Evolutionary conservation across 30 jellyfish, hydroid and myxozoan genomes (phyloP), one percentile per base, ranked within the genome.

Genomic region (Hydractinia symbiolongicarpus): DNA sequence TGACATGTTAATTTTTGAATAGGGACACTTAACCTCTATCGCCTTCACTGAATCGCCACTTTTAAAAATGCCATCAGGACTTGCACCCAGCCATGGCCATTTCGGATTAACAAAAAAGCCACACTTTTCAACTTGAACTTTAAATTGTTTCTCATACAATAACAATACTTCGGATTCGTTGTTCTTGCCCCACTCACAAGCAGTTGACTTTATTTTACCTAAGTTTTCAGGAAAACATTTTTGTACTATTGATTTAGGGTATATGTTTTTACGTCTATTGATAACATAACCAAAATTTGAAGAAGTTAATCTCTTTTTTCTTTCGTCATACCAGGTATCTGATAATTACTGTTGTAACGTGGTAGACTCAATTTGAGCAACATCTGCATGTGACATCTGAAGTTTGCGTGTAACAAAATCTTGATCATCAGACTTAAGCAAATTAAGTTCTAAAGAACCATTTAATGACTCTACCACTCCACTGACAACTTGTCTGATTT

Each of bases 21-120:
- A 81, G 50, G 85, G 88, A 64, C 88, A 67, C 49, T 81, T 81
- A 5, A 67, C 51, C 61, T 67, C 85, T 5, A 81, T 54, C 5
- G 74, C 86, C 8, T 74, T 79, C 54, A 81, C 44, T 49, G 44
- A 54, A 7, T 53, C 88, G 9, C 49, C 60, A 8, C 14, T 54
- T 54, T 15, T 60, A 6, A 66, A 15, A 11, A 81, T 13, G 20
- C 67, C 74, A 64, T 81, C 86, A 55, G 86, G 88, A 75, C 85
- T 67, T 13, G 88, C 88, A 8, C 86, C 85, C 13, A 81, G 76
- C 88, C 88, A 81, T 44, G 86, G 88, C 88, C 88, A 81, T 30
- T 11, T 11, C 9, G 81, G 88, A 53, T 82, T 30, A 30, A 30
- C 44, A 30, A 30, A 30, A 30, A 30, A 30, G 44, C 44, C 44